Conservation (phyloP, 2,797 vertebrate species). For the Sebastes kiyomatsui region DNA sequence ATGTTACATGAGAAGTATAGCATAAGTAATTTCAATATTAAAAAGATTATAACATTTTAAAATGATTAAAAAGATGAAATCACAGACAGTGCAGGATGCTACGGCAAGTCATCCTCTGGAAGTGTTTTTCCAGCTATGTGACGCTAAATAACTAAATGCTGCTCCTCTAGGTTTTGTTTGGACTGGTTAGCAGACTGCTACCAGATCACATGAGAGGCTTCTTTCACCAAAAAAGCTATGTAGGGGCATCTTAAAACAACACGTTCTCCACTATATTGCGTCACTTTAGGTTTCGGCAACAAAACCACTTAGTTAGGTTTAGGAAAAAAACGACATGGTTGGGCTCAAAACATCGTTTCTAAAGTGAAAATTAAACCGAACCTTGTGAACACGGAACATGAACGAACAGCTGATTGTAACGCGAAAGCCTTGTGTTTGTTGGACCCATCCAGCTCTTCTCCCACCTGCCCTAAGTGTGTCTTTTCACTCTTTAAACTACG, state of each 20-base stretch:
- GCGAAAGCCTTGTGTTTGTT: no score
- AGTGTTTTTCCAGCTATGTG: background rate
- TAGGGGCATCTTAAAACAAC: no score
- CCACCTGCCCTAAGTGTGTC: background rate
- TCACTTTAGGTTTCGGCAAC: no score
- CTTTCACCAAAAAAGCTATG: no score
- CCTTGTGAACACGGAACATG: background rate
- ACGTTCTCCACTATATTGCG: no score
- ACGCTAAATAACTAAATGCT: background rate
- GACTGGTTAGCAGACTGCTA: background rate
- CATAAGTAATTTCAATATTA: no score
- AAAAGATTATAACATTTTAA: background rate
- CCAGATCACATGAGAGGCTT: no score
- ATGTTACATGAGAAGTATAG: background rate
- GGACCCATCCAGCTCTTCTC: no score
- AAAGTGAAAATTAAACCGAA: background rate
- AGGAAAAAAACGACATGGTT: background rate
- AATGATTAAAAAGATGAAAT: background rate
- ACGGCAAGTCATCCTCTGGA: background rate
- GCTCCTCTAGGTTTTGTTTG: background rate
- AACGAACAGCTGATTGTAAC: background rate
- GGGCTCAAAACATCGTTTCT: background rate
- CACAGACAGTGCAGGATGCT: background rate
- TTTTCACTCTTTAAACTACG: background rate
- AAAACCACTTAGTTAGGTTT: no score